Conservation (phyloP, 2,888 invertebrate species). For the Eugnorisma glareosa region DNA sequence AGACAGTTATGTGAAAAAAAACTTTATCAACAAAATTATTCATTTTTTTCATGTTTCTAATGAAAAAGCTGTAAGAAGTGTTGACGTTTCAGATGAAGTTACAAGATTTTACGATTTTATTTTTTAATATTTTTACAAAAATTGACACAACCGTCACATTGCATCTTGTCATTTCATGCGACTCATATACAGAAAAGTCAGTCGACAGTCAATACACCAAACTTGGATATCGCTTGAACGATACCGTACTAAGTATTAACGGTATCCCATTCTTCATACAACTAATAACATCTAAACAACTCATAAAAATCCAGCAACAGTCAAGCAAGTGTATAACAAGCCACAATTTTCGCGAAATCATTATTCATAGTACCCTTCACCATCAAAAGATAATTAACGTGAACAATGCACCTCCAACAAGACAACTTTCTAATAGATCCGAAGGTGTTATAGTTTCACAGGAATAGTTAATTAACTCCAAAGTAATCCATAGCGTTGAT, state of each 20-base stretch:
- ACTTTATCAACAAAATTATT: background rate
- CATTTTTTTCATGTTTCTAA: background rate
- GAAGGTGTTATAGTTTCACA: conserved; percentile 78
- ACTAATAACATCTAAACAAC: conserved; percentile 21
- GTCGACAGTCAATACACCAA: background rate
- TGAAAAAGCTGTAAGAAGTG: background rate
- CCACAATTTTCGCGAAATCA: conserved; percentile 54
- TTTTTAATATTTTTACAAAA: background rate
- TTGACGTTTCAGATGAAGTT: background rate
- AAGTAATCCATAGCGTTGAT: conserved; percentile 81
- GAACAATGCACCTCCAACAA: conserved; percentile 63
- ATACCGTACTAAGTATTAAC: background rate
- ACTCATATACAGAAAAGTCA: background rate
- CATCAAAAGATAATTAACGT: conserved; percentile 58
- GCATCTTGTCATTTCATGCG: background rate
- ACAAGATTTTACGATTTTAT: too few relatives aligned
- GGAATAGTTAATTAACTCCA: conserved; percentile 82
- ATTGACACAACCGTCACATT: background rate
- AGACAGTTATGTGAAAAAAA: background rate
- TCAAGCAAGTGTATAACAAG: conserved; percentile 36
- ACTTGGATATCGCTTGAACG: background rate
- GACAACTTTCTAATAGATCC: conserved; percentile 78
- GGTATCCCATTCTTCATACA: conserved; percentile 1
- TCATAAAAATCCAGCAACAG: conserved; percentile 25
- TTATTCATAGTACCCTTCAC: conserved; percentile 56